Percentiles rank a stretch among this genome's conserved stretches.
Evolutionary conservation across 2,797 vertebrate genomes (phyloP).

Genomic region (Poecilia velifera): DNA sequence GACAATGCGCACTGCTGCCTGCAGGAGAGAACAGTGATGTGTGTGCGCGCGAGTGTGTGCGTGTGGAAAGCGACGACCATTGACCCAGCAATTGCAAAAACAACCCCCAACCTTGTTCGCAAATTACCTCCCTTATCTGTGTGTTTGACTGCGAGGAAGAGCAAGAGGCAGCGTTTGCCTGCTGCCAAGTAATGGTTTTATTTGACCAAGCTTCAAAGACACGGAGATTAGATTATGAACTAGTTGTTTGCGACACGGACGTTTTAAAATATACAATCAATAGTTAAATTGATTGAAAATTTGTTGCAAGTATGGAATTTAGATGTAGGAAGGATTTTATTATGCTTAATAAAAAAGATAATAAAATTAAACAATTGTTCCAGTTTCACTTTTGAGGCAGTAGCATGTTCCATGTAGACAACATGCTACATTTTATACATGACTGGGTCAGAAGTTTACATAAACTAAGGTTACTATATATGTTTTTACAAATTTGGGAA

Average conservation of each 20-base stretch:
- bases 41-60: background rate
- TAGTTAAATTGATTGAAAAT: background rate
- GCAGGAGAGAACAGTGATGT: slow-evolving; percentile 35
- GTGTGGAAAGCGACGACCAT: slow-evolving; percentile 62
- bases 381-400: background rate
- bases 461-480: background rate
- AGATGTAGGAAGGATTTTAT: background rate
- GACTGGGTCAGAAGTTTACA: background rate
- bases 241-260: slow-evolving; percentile 1
- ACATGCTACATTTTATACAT: background rate
- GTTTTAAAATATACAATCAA: background rate
- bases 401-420: background rate
- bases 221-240: slow-evolving; percentile 47
- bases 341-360: background rate
- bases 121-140: slow-evolving; percentile 66
- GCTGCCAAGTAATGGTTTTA: slow-evolving; percentile 55
- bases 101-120: slow-evolving; percentile 57
- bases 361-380: background rate
- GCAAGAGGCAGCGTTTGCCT: slow-evolving; percentile 41
- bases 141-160: slow-evolving; percentile 41
- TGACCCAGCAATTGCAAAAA: slow-evolving; percentile 68
- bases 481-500: background rate
- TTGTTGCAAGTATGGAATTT: background rate
- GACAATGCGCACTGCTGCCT: slow-evolving; percentile 54
- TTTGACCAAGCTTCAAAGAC: slow-evolving; percentile 48